These are phyloP conservation scores for Plagodis dolabraria DNA, from an alignment of 2,888 invertebrate genomes.

Conservation along the genomic window DNA sequence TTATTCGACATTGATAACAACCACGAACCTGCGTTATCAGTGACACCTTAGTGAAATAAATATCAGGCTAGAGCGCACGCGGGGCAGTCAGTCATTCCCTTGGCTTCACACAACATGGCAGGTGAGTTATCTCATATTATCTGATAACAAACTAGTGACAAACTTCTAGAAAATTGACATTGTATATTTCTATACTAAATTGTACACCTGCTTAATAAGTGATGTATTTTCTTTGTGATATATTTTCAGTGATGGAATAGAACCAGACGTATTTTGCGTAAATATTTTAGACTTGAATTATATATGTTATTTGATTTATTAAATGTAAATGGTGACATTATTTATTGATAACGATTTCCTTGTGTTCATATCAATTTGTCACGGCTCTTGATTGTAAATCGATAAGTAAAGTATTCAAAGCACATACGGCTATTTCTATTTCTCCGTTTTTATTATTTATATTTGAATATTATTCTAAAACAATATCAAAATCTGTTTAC, in stretches of 20 bases:
- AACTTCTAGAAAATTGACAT: constrained; percentile 8
- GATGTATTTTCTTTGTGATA: not conserved
- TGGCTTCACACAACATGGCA: constrained; percentile 52
- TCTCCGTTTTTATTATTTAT: no score
- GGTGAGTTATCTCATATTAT: constrained; percentile 45
- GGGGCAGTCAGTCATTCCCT: constrained; percentile 39
- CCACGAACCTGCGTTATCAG: constrained; percentile 18
- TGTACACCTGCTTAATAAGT: not conserved
- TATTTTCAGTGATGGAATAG: not conserved
- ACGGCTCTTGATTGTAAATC: no score
- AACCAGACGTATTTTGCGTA: not conserved
- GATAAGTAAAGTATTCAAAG: no score
- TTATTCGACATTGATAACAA: constrained; percentile 25
- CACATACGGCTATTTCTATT: no score
- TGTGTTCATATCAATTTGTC: not conserved
- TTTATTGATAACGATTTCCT: not conserved
- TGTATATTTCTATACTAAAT: not conserved
- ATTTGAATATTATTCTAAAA: no score
- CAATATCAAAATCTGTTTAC: no score
- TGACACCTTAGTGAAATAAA: constrained; percentile 48
- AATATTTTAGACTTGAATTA: no score
- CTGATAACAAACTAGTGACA: constrained; percentile 39
- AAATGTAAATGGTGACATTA: no score
- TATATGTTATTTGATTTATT: no score
- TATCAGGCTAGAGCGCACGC: constrained; percentile 30